phyloP scores from a whole-genome alignment of 1,140 invertebrate species.

The Hyphantria cunea region DNA sequence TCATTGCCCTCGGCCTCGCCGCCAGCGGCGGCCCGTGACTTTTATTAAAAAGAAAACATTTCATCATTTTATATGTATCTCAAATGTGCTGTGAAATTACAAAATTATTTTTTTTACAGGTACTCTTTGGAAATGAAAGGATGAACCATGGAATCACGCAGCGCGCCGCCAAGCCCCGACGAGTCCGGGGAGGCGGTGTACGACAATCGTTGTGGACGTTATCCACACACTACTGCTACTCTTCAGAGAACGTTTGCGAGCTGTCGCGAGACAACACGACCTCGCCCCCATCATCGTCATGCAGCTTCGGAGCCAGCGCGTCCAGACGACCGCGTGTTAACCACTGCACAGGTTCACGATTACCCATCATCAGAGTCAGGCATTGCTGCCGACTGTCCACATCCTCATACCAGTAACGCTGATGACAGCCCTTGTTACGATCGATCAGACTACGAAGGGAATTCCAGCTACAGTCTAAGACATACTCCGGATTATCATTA shows the following conservation, averaged over 20 bases:
- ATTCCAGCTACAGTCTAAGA: slow-evolving; percentile 67
- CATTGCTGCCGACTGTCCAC: slow-evolving; percentile 74
- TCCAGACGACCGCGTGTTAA: slow-evolving; percentile 74
- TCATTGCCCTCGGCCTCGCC: slow-evolving; percentile 68
- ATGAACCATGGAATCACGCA: slow-evolving; percentile 79
- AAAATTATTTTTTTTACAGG: slow-evolving; percentile 57
- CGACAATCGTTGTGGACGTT: slow-evolving; percentile 62
- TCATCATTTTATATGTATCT: slow-evolving; percentile 31
- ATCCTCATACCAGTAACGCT: slow-evolving; percentile 66
- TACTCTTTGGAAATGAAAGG: slow-evolving; percentile 65
- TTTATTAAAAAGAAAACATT: slow-evolving; percentile 57
- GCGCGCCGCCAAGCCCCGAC: slow-evolving; percentile 79
- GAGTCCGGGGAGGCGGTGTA: slow-evolving; percentile 76
- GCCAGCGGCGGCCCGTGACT: slow-evolving; percentile 37
- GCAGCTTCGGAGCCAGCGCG: slow-evolving; percentile 71
- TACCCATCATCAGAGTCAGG: slow-evolving; percentile 79
- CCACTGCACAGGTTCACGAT: slow-evolving; percentile 79
- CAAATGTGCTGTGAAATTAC: slow-evolving; percentile 26
- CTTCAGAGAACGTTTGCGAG: slow-evolving; percentile 71
- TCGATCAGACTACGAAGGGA: slow-evolving; percentile 71
- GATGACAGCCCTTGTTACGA: slow-evolving; percentile 75
- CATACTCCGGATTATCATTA: slow-evolving; percentile 65
- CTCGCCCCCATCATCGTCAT: slow-evolving; percentile 72
- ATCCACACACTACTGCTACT: slow-evolving; percentile 52
- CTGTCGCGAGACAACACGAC: slow-evolving; percentile 62